phyloP scores from a whole-genome alignment of 2,888 invertebrate species.

The Drosophila niveifrons region DNA sequence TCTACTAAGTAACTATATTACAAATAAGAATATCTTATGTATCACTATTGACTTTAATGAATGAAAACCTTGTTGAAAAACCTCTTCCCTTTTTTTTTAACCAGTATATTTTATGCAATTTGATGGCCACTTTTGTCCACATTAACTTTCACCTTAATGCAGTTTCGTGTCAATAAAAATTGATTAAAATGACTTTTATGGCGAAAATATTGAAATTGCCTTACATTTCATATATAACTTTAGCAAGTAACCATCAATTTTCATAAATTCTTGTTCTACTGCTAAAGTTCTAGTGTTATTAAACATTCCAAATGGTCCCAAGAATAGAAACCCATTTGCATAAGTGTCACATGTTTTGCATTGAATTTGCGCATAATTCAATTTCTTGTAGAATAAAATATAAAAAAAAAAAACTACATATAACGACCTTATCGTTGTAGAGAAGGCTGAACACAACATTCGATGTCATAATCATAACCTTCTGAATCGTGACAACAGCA shows the following conservation, averaged over 20 bases:
- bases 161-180: background rate
- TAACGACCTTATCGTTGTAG: conserved; percentile 32
- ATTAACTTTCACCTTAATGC: background rate
- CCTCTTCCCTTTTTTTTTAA: too few relatives aligned
- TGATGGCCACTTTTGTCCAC: background rate
- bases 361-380: conserved; percentile 61
- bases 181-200: conserved; percentile 2
- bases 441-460: conserved; percentile 7
- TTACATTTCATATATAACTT: too few relatives aligned
- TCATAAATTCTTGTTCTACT: conserved; percentile 15
- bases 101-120: too few relatives aligned
- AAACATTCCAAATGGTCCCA: background rate
- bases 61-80: too few relatives aligned
- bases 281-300: background rate
- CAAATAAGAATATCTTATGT: too few relatives aligned
- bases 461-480: conserved; percentile 76
- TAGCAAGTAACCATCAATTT: too few relatives aligned
- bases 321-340: conserved; percentile 60
- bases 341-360: conserved; percentile 68
- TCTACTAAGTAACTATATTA: too few relatives aligned
- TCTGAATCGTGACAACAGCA: conserved; percentile 21
- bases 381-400: conserved; percentile 46
- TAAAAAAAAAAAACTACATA: conserved; percentile 14
- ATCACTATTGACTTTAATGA: too few relatives aligned
- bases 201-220: background rate